phyloP scores from a whole-genome alignment of 2,113 vertebrate species.

The Reinhardtius hippoglossoides region DNA sequence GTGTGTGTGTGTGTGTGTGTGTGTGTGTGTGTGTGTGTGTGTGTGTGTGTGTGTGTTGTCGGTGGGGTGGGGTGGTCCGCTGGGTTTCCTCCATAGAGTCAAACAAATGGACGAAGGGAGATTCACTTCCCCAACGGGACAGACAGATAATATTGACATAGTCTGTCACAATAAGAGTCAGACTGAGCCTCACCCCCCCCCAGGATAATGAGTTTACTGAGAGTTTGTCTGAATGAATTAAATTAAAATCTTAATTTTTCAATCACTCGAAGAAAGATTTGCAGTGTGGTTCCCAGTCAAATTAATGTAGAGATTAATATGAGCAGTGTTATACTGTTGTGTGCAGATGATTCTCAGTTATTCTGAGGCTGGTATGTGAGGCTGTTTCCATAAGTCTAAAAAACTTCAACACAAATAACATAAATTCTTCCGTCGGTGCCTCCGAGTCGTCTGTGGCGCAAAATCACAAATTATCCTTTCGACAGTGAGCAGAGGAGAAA shows the following conservation, averaged over 20 bases:
- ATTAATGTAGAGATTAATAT: too few relatives aligned
- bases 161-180: conserved; percentile 57
- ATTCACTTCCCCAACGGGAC: conserved; percentile 69
- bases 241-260: too few relatives aligned
- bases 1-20: conserved; percentile 32
- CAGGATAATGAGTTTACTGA: background rate
- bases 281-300: too few relatives aligned
- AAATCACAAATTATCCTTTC: too few relatives aligned
- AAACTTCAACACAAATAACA: too few relatives aligned
- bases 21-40: conserved; percentile 16
- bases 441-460: too few relatives aligned
- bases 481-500: too few relatives aligned
- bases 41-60: conserved; percentile 28
- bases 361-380: too few relatives aligned
- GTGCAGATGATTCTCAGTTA: too few relatives aligned
- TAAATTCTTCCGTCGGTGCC: too few relatives aligned
- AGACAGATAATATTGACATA: conserved; percentile 72
- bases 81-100: conserved; percentile 67
- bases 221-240: background rate
- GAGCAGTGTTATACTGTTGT: too few relatives aligned
- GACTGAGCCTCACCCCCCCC: background rate
- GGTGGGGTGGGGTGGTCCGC: conserved; percentile 41
- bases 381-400: too few relatives aligned
- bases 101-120: conserved; percentile 65
- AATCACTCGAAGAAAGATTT: background rate